Percentiles rank a stretch among this genome's conserved stretches.
phyloP scores from a whole-genome alignment of 1,140 invertebrate genomes.

The Kradibia gibbosae region DNA sequence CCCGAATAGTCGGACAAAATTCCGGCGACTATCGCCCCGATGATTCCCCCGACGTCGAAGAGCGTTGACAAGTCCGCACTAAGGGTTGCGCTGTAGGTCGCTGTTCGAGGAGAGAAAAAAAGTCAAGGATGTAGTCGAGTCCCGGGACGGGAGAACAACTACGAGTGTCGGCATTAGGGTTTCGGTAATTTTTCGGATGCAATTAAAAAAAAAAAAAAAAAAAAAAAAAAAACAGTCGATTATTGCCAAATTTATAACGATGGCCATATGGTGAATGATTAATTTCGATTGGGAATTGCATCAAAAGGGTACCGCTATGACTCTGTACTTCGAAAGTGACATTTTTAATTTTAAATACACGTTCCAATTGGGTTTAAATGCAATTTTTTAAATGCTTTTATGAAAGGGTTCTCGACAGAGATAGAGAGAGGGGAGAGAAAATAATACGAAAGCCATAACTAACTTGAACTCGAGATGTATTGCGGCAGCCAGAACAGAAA shows the following conservation, averaged over 20 bases:
- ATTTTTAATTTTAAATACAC: too few relatives aligned
- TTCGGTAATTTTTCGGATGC: too few relatives aligned
- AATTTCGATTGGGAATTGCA: too few relatives aligned
- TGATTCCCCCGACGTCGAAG: constrained; percentile 93
- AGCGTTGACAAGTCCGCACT: constrained; percentile 90
- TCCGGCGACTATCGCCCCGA: constrained; percentile 92
- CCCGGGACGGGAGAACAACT: too few relatives aligned
- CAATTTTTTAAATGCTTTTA: too few relatives aligned
- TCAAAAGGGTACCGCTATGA: too few relatives aligned
- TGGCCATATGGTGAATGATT: too few relatives aligned
- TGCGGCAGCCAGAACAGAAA: constrained; percentile 97
- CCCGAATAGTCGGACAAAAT: constrained; percentile 86
- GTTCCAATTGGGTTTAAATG: too few relatives aligned
- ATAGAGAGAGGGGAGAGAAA: neutral
- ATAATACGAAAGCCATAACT: constrained; percentile 71
- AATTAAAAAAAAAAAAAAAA: too few relatives aligned
- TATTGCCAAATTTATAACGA: too few relatives aligned
- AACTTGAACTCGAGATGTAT: constrained; percentile 90
- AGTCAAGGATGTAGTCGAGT: neutral
- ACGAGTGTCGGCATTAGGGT: too few relatives aligned
- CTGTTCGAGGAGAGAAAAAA: constrained; percentile 74
- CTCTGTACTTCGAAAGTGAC: too few relatives aligned
- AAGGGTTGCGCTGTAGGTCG: constrained; percentile 77
- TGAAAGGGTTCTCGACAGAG: neutral
- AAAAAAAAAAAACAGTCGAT: neutral